phyloP scores from a whole-genome alignment of 2,888 invertebrate species.

The Athrips mouffetella region DNA sequence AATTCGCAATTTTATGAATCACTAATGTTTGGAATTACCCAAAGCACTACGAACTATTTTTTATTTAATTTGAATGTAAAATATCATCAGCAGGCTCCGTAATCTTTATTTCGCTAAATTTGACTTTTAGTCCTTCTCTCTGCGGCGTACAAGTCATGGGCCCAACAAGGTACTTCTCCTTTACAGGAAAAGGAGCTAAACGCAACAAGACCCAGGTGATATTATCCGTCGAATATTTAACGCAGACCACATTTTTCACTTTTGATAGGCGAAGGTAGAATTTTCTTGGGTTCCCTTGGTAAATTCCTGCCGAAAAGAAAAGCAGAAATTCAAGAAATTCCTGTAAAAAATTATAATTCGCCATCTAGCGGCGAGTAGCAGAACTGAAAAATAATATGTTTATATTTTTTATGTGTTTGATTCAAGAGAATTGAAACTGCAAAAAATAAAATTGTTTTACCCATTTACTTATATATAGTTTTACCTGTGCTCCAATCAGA shows the following conservation, averaged over 20 bases:
- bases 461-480: neutral
- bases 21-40: no score
- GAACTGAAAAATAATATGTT: no score
- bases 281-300: conserved; percentile 48
- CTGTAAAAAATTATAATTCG: no score
- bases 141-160: conserved; percentile 56
- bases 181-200: conserved; percentile 42
- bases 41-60: no score
- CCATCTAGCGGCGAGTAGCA: no score
- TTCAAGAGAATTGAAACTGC: no score
- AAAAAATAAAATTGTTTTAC: no score
- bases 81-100: conserved; percentile 46
- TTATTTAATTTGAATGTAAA: conserved; percentile 48
- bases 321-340: no score
- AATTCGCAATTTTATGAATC: neutral
- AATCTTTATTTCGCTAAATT: conserved; percentile 44
- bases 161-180: conserved; percentile 43
- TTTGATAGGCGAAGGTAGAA: conserved; percentile 57
- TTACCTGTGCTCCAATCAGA: conserved; percentile 68
- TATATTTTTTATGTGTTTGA: no score
- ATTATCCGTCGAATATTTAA: conserved; percentile 58
- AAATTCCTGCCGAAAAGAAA: conserved; percentile 47
- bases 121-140: conserved; percentile 44
- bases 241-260: conserved; percentile 42
- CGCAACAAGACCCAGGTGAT: conserved; percentile 47